Evolutionary conservation across 64 coral and sea anemone genomes (phyloP).

Genomic region (Actinia equina): DNA sequence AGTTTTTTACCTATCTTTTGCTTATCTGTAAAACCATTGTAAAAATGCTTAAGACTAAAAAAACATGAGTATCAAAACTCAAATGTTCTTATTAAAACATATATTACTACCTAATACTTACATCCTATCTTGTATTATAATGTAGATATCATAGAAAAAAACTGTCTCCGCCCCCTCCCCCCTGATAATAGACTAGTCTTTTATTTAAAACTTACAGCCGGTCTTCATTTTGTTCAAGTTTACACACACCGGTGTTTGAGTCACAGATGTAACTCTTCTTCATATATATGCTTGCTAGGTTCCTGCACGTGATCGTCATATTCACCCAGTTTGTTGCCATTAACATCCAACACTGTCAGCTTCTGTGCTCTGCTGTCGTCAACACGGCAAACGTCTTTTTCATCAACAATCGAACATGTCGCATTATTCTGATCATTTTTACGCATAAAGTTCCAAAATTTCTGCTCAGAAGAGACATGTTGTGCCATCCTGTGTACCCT

Average conservation of each 20-base stretch:
- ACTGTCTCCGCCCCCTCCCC: too few relatives aligned
- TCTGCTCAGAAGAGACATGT: constrained; percentile 12
- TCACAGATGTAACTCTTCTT: constrained; percentile 3
- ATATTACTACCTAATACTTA: too few relatives aligned
- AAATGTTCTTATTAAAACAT: too few relatives aligned
- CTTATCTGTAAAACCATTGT: too few relatives aligned
- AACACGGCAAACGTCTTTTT: background rate
- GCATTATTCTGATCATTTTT: background rate
- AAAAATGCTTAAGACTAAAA: too few relatives aligned
- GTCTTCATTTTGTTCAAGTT: background rate
- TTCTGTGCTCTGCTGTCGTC: background rate
- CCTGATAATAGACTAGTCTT: too few relatives aligned
- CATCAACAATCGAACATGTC: constrained; percentile 2
- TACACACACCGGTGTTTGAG: background rate
- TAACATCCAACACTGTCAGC: background rate
- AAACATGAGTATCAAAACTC: too few relatives aligned
- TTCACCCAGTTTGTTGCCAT: constrained; percentile 11
- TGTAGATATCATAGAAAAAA: too few relatives aligned
- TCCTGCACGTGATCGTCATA: too few relatives aligned
- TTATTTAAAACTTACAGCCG: background rate
- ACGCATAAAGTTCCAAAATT: constrained; percentile 31
- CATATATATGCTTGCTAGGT: background rate
- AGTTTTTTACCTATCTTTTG: too few relatives aligned
- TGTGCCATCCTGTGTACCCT: constrained; percentile 18
- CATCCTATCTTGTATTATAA: too few relatives aligned